These are phyloP conservation scores for Conus betulinus DNA, from an alignment of 1,140 invertebrate species.

Conservation along the genomic window DNA sequence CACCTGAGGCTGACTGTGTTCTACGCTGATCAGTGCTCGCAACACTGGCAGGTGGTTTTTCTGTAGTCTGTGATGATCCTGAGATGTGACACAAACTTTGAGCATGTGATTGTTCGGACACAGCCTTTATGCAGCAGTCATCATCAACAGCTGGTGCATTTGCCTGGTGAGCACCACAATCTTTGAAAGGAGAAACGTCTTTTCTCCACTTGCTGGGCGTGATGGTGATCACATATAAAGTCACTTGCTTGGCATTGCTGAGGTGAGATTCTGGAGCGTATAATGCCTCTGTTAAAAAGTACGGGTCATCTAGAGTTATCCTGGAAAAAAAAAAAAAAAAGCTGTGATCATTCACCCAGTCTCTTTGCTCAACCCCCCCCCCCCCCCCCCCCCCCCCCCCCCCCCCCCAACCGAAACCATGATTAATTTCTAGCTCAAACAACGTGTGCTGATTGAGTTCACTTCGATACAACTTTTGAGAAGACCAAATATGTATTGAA, in stretches of 20 bases:
- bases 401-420: no score
- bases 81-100: not conserved
- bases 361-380: no score
- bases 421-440: no score
- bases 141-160: not conserved
- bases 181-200: not conserved
- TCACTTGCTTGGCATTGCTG: constrained; percentile 78
- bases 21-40: no score
- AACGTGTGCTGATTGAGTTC: no score
- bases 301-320: constrained; percentile 82
- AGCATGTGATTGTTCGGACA: not conserved
- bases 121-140: not conserved
- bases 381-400: no score
- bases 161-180: not conserved
- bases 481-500: no score
- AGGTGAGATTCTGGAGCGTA: constrained; percentile 80
- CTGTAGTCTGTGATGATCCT: not conserved
- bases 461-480: no score
- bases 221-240: constrained; percentile 79
- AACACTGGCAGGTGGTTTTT: not conserved
- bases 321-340: constrained; percentile 46
- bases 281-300: constrained; percentile 89
- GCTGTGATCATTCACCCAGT: not conserved
- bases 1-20: not conserved
- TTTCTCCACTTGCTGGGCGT: constrained; percentile 54